Evolutionary conservation across 2,888 invertebrate species (phyloP).

Genomic region (Eubasilissa splendida): DNA sequence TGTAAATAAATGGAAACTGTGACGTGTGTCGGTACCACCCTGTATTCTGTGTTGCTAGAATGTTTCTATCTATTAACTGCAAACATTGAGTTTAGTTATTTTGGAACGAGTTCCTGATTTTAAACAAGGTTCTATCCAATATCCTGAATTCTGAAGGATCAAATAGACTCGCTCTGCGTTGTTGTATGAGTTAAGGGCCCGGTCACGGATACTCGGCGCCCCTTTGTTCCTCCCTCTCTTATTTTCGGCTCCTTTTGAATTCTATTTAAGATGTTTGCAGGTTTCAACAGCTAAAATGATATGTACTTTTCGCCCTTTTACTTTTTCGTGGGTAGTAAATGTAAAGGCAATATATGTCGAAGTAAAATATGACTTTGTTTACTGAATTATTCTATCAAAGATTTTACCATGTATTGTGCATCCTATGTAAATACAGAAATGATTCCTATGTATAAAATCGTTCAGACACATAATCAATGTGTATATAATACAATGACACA

Average conservation of each 20-base stretch:
- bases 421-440: too few species aligned
- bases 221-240: conserved; percentile 11
- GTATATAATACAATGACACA: too few species aligned
- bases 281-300: background rate
- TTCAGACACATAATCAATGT: too few species aligned
- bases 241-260: conserved; percentile 16
- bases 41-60: too few species aligned
- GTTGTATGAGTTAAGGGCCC: conserved; percentile 15
- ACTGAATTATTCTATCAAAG: too few species aligned
- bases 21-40: too few species aligned
- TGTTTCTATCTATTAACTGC: background rate
- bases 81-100: background rate
- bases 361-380: too few species aligned
- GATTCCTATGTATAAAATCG: too few species aligned
- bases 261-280: conserved; percentile 5
- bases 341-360: too few species aligned
- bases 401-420: too few species aligned
- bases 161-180: background rate
- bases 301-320: conserved; percentile 20
- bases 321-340: background rate
- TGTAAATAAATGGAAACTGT: too few species aligned
- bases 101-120: background rate
- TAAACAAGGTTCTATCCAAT: conserved; percentile 2
- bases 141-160: background rate
- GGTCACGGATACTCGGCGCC: conserved; percentile 51